These are phyloP conservation scores for Zelleria hepariella DNA, from an alignment of 2,888 invertebrate species.

Conservation along the genomic window DNA sequence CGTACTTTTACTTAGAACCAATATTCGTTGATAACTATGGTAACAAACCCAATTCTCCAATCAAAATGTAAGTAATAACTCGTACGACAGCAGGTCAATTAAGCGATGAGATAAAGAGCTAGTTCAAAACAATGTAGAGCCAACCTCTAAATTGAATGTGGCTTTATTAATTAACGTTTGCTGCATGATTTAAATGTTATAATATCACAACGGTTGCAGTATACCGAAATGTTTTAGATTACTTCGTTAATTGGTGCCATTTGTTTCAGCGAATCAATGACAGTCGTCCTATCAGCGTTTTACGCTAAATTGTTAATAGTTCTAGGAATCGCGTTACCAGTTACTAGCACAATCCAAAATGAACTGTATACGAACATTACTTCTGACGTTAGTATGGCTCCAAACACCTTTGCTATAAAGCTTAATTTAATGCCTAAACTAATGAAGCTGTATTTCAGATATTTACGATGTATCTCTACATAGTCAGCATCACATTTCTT, in stretches of 20 bases:
- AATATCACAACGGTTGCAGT: neutral
- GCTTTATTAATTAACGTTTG: neutral
- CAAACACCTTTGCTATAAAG: no score
- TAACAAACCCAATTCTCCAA: no score
- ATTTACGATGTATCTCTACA: conserved; percentile 81
- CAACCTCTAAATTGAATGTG: neutral
- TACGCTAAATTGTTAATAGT: conserved; percentile 77
- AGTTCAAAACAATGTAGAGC: neutral
- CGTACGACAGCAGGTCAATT: no score
- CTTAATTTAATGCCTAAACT: neutral
- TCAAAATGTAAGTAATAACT: no score
- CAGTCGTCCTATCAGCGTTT: conserved; percentile 74
- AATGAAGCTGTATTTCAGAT: conserved; percentile 53
- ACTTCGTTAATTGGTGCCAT: conserved; percentile 14
- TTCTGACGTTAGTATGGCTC: conserved; percentile 52
- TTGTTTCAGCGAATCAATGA: conserved; percentile 73
- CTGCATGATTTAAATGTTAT: neutral
- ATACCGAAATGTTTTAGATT: conserved; percentile 14
- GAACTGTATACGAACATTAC: conserved; percentile 57
- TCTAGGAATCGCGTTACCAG: conserved; percentile 74
- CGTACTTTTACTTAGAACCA: no score
- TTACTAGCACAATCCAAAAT: conserved; percentile 75
- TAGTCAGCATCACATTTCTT: conserved; percentile 79
- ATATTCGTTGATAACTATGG: no score
- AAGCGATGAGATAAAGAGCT: no score